Evolutionary conservation across 2,888 invertebrate species (phyloP).

Genomic region (Phengaris arion): DNA sequence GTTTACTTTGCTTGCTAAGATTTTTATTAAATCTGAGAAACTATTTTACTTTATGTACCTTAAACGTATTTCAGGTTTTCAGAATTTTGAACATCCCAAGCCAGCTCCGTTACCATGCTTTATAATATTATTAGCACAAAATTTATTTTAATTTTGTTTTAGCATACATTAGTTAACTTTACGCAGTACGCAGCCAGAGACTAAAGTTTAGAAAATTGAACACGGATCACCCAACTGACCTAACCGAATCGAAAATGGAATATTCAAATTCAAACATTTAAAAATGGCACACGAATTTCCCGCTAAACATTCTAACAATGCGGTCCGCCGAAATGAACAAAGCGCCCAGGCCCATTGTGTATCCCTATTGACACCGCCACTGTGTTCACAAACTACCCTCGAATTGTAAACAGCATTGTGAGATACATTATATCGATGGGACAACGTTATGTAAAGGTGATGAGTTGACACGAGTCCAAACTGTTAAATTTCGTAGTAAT

Average conservation of each 20-base stretch:
- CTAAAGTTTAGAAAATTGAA: background rate
- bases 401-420: constrained; percentile 14
- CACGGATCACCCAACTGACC: background rate
- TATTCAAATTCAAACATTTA: constrained; percentile 20
- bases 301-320: constrained; percentile 30
- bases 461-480: no score
- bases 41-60: no score
- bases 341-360: constrained; percentile 28
- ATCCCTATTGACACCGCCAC: constrained; percentile 26
- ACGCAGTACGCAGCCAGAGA: background rate
- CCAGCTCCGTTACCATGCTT: no score
- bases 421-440: constrained; percentile 26
- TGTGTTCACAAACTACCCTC: constrained; percentile 25
- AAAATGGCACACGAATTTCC: constrained; percentile 19
- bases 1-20: no score
- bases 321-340: constrained; percentile 31
- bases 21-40: no score
- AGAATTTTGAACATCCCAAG: no score
- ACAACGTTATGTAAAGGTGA: background rate
- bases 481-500: no score
- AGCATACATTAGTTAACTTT: no score
- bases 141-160: no score
- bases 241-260: background rate
- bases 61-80: no score
- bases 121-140: no score